These are phyloP conservation scores for Nemotelus nigrinus DNA, from an alignment of 2,888 invertebrate species.

Conservation along the genomic window DNA sequence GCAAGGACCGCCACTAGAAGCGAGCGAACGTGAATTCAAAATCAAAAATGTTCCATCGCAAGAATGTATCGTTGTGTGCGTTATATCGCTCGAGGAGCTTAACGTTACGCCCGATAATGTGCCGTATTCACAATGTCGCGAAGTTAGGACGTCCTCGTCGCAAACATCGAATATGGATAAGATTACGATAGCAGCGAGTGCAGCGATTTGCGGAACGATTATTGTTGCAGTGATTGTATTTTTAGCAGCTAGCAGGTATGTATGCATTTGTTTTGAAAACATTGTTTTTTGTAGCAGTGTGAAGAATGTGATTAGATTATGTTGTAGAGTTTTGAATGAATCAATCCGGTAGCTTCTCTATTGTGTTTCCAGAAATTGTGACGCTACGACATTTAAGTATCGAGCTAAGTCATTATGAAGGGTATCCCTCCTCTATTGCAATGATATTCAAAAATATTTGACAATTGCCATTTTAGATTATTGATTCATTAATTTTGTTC, in stretches of 20 bases:
- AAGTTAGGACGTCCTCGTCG: conserved; percentile 85
- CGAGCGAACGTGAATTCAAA: conserved; percentile 90
- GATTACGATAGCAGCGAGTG: conserved; percentile 92
- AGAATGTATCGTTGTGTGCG: conserved; percentile 94
- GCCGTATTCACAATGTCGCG: conserved; percentile 86
- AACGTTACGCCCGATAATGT: conserved; percentile 88
- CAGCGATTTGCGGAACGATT: conserved; percentile 92
- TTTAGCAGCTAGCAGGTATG: conserved; percentile 79
- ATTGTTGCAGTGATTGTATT: conserved; percentile 90
- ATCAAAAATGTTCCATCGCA: conserved; percentile 92
- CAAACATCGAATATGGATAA: conserved; percentile 93
- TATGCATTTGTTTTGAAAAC: background rate
- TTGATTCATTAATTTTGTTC: too few relatives aligned
- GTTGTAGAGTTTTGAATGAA: too few relatives aligned
- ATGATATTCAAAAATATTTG: too few relatives aligned
- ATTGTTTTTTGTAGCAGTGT: too few relatives aligned
- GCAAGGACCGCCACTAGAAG: conserved; percentile 88
- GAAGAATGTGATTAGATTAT: too few relatives aligned
- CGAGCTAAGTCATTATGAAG: too few relatives aligned
- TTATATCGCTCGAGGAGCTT: conserved; percentile 88
- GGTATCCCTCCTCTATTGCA: too few relatives aligned
- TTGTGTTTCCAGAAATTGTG: too few relatives aligned
- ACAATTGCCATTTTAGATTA: too few relatives aligned
- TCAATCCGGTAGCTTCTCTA: too few relatives aligned
- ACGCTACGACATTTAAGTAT: too few relatives aligned